Percentiles rank a stretch among this genome's conserved stretches.
Conservation (phyloP, 1,140 invertebrate species). For the Pogonus chalceus region DNA sequence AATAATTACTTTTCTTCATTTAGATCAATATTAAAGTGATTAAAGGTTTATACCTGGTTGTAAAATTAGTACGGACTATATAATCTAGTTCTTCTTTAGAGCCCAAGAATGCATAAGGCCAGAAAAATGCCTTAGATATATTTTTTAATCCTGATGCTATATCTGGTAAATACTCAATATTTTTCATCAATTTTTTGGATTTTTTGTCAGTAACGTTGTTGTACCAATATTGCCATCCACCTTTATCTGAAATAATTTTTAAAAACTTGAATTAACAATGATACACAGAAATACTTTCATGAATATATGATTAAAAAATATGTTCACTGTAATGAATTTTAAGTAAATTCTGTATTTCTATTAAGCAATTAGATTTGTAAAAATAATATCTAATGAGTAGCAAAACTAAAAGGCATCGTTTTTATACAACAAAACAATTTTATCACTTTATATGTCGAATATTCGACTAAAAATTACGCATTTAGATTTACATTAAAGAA, state of each 20-base stretch:
- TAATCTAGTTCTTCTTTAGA: slow-evolving; percentile 56
- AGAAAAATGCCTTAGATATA: slow-evolving; percentile 57
- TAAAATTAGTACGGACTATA: slow-evolving; percentile 55
- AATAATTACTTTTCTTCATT: too few relatives aligned
- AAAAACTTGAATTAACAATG: background rate
- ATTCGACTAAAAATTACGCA: too few relatives aligned
- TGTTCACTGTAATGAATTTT: slow-evolving; percentile 28
- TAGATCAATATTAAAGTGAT: slow-evolving; percentile 6
- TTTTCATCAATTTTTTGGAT: slow-evolving; percentile 48
- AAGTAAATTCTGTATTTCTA: too few relatives aligned
- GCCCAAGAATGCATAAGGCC: slow-evolving; percentile 61
- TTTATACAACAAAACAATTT: too few relatives aligned
- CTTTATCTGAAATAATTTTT: slow-evolving; percentile 41
- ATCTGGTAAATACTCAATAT: slow-evolving; percentile 52
- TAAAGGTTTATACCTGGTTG: slow-evolving; percentile 37
- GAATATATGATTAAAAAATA: background rate
- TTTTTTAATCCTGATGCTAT: slow-evolving; percentile 54
- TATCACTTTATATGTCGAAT: too few relatives aligned
- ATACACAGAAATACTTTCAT: background rate
- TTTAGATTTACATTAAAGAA: too few relatives aligned
- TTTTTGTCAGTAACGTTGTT: slow-evolving; percentile 47
- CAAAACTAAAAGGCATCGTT: too few relatives aligned
- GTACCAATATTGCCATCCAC: slow-evolving; percentile 60
- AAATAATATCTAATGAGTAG: too few relatives aligned
- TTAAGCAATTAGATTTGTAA: too few relatives aligned